Evolutionary conservation across 1,140 invertebrate genomes (phyloP).

Genomic region (Bombyx mandarina): DNA sequence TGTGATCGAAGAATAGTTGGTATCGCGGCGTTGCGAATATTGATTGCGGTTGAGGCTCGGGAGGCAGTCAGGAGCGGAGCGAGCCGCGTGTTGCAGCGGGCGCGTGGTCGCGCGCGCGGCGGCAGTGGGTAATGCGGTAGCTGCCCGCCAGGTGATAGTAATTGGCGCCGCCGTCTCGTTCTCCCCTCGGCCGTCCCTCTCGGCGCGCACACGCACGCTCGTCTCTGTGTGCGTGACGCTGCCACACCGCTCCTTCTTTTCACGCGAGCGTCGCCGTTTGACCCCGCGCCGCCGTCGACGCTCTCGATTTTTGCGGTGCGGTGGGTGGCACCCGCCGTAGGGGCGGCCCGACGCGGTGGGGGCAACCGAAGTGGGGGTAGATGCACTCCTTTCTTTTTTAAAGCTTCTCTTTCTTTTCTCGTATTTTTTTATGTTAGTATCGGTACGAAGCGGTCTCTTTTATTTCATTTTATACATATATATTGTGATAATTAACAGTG

Average conservation of each 20-base stretch:
- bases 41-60: conserved; percentile 36
- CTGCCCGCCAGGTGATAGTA: conserved; percentile 67
- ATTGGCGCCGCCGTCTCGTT: conserved; percentile 62
- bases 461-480: conserved; percentile 67
- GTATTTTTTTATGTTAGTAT: conserved; percentile 65
- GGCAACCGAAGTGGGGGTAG: conserved; percentile 45
- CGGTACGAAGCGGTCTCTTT: conserved; percentile 62
- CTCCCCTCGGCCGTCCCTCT: conserved; percentile 45
- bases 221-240: conserved; percentile 35
- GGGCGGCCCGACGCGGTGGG: conserved; percentile 42
- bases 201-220: conserved; percentile 48
- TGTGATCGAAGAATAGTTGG: conserved; percentile 19
- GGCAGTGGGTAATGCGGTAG: conserved; percentile 67
- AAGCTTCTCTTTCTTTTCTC: conserved; percentile 70
- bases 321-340: conserved; percentile 57
- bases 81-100: conserved; percentile 39
- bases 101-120: conserved; percentile 62
- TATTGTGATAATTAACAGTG: conserved; percentile 69
- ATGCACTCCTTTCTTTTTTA: conserved; percentile 69
- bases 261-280: conserved; percentile 65
- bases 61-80: conserved; percentile 26
- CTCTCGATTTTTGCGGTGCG: conserved; percentile 66
- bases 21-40: conserved; percentile 25
- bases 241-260: conserved; percentile 62
- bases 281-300: conserved; percentile 58